Conservation (phyloP, 1,140 invertebrate genomes). For the Halesus radiatus region DNA sequence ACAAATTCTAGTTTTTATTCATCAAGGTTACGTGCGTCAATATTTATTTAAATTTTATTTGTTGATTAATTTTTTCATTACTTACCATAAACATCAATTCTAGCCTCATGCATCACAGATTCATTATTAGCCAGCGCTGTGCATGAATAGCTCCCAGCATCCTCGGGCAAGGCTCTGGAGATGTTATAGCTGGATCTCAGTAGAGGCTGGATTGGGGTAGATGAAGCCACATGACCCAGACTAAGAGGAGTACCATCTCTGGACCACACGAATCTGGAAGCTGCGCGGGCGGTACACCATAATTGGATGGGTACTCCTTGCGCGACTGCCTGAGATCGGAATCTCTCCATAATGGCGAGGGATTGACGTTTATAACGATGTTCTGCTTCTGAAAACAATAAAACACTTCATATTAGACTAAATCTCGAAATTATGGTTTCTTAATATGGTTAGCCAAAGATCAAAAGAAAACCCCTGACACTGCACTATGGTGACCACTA, state of each 20-base stretch:
- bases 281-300: constrained; percentile 45
- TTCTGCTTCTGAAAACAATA: too few relatives aligned
- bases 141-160: constrained; percentile 51
- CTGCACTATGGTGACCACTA: too few relatives aligned
- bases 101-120: constrained; percentile 41
- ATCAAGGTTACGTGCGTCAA: too few relatives aligned
- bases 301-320: constrained; percentile 40
- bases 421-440: too few relatives aligned
- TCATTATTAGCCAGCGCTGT: constrained; percentile 41
- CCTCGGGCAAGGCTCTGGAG: constrained; percentile 38
- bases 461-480: too few relatives aligned
- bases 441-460: too few relatives aligned
- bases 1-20: too few relatives aligned
- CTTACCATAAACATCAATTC: constrained; percentile 53
- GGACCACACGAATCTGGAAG: constrained; percentile 41
- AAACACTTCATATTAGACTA: too few relatives aligned
- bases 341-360: constrained; percentile 34
- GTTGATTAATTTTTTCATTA: too few relatives aligned
- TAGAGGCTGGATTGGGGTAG: background rate
- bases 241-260: constrained; percentile 40
- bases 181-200: constrained; percentile 41
- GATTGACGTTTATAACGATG: background rate
- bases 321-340: constrained; percentile 35
- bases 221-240: too few relatives aligned
- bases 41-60: too few relatives aligned